Conservation (phyloP, 2,888 invertebrate species). For the Andrena chrysosceles region DNA sequence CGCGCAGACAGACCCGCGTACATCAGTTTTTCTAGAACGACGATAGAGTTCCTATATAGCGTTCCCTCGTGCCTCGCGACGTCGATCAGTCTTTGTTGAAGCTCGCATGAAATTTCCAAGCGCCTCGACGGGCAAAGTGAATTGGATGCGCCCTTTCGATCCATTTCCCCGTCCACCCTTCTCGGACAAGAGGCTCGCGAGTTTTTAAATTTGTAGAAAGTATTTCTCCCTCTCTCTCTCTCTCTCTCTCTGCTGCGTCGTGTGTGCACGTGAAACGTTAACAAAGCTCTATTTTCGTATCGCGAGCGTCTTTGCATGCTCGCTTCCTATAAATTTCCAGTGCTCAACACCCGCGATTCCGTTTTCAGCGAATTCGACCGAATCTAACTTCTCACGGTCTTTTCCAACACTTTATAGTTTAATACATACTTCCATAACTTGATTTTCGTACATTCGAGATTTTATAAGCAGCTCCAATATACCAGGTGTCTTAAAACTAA, state of each 20-base stretch:
- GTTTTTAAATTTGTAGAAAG: slow-evolving; percentile 44
- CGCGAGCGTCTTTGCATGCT: background rate
- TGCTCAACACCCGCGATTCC: background rate
- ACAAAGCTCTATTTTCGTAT: slow-evolving; percentile 17
- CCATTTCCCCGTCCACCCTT: slow-evolving; percentile 5
- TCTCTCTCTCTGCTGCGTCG: background rate
- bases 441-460: background rate
- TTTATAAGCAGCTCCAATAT: background rate
- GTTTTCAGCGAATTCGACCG: background rate
- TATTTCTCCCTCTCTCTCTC: slow-evolving; percentile 7
- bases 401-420: too few species aligned
- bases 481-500: background rate
- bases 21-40: slow-evolving; percentile 41
- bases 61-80: slow-evolving; percentile 42
- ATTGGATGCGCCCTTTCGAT: slow-evolving; percentile 45
- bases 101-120: slow-evolving; percentile 59
- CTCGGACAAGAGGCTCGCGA: slow-evolving; percentile 1
- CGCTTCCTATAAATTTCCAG: slow-evolving; percentile 19
- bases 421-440: background rate
- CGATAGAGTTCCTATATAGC: slow-evolving; percentile 12
- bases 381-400: background rate
- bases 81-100: slow-evolving; percentile 64
- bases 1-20: slow-evolving; percentile 18
- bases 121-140: slow-evolving; percentile 48
- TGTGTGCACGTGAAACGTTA: background rate